Conservation (phyloP, 2,797 vertebrate genomes). For the Pseudotriccus pelzelni region DNA sequence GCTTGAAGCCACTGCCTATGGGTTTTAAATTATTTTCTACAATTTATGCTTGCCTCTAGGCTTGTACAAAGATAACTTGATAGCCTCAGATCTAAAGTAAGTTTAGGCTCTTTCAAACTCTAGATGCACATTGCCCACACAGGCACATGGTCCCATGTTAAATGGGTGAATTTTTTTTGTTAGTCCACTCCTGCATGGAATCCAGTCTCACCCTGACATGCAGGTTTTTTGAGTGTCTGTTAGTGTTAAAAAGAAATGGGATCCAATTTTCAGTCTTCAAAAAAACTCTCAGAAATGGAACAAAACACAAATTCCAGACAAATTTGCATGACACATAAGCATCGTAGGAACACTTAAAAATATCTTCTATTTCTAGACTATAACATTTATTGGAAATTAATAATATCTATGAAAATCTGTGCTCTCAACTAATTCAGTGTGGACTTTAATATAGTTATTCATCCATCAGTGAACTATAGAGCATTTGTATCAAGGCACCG, state of each 20-base stretch:
- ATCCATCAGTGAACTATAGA: neutral
- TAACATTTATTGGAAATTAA: neutral
- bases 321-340: neutral
- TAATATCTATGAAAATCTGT: neutral
- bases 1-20: neutral
- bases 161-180: neutral
- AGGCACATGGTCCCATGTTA: fast-evolving
- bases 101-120: neutral
- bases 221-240: neutral
- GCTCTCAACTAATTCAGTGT: neutral
- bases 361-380: neutral
- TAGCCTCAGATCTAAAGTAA: neutral
- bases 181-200: neutral
- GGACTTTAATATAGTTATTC: neutral
- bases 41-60: neutral
- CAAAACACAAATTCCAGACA: neutral
- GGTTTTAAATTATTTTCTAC: neutral
- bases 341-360: neutral
- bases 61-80: neutral
- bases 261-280: neutral
- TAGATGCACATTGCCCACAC: neutral
- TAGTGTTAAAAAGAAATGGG: neutral
- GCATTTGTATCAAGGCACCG: neutral
- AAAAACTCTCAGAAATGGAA: neutral
- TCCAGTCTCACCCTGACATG: neutral